Percentiles rank a stretch among this genome's conserved stretches.
These are phyloP conservation scores for Dermatemys mawii DNA, from an alignment of 2,113 vertebrate species.

Conservation along the genomic window DNA sequence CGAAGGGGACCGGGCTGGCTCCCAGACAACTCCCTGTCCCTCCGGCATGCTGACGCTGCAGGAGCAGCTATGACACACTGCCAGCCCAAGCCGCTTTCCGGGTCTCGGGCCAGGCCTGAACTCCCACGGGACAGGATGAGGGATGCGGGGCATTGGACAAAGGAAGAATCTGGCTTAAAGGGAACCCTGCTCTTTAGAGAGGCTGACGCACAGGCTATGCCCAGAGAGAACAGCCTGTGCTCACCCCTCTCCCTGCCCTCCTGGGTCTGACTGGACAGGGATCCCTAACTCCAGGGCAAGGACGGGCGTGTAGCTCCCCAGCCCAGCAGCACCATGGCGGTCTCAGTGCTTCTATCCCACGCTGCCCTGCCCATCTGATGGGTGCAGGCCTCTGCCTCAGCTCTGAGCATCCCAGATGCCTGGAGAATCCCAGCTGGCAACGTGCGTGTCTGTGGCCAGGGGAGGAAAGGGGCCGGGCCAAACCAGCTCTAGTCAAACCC, in stretches of 20 bases:
- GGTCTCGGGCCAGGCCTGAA: background rate
- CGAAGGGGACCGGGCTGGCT: background rate
- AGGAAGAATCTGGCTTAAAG: background rate
- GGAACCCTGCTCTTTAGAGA: background rate
- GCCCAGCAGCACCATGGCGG: too few species aligned
- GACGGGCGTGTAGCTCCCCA: too few species aligned
- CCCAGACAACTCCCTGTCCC: constrained; percentile 31
- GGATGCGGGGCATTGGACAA: background rate
- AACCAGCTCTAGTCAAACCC: background rate
- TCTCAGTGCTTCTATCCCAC: background rate
- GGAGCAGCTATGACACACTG: constrained; percentile 3
- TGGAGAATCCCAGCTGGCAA: background rate
- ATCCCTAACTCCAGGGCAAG: too few species aligned
- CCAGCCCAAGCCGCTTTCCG: background rate
- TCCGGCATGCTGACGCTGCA: constrained; percentile 29
- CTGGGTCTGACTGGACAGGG: too few species aligned
- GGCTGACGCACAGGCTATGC: rapidly evolving
- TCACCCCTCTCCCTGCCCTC: too few species aligned
- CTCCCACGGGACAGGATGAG: background rate
- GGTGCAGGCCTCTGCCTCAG: background rate
- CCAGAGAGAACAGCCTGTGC: background rate
- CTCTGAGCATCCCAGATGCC: background rate
- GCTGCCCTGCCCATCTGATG: background rate
- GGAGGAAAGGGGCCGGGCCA: background rate
- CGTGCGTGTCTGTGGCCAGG: background rate